Percentiles rank a stretch among this genome's conserved stretches.
These are phyloP conservation scores for Erythrolamprus reginae DNA, from an alignment of 2,113 vertebrate species.

Conservation along the genomic window DNA sequence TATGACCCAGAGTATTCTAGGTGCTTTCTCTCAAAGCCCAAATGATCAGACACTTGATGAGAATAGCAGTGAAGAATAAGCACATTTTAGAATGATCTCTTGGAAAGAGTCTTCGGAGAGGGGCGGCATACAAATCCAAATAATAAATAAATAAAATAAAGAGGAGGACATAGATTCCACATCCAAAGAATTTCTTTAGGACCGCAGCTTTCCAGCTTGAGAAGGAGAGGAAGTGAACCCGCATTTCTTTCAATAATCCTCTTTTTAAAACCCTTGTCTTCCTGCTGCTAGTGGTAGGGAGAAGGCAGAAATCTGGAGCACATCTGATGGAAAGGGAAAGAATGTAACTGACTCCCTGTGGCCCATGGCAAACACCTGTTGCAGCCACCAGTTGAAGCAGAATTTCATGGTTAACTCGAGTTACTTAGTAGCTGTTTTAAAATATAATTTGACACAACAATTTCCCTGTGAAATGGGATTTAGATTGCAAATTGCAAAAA, in stretches of 20 bases:
- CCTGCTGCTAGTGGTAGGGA: not conserved
- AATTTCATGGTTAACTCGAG: not conserved
- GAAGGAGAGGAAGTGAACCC: not conserved
- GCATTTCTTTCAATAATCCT: not conserved
- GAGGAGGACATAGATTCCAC: not conserved
- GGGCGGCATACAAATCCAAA: too few species aligned
- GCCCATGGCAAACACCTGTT: not conserved
- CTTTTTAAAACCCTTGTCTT: not conserved
- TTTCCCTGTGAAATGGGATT: not conserved
- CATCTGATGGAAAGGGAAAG: not conserved
- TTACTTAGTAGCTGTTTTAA: not conserved
- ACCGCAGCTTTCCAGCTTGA: not conserved
- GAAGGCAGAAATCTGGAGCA: not conserved
- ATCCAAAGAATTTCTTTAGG: not conserved
- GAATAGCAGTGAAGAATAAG: not conserved
- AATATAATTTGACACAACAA: not conserved
- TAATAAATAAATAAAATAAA: too few species aligned
- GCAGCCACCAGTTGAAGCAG: not conserved
- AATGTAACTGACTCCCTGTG: not conserved
- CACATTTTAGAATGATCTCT: not conserved
- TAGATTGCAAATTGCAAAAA: not conserved
- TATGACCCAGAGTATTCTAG: not conserved
- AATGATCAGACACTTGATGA: not conserved
- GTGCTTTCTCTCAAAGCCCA: not conserved
- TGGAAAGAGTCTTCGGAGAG: too few species aligned